Conservation (phyloP, 2,113 vertebrate genomes). For the Rhinoptilus africanus region DNA sequence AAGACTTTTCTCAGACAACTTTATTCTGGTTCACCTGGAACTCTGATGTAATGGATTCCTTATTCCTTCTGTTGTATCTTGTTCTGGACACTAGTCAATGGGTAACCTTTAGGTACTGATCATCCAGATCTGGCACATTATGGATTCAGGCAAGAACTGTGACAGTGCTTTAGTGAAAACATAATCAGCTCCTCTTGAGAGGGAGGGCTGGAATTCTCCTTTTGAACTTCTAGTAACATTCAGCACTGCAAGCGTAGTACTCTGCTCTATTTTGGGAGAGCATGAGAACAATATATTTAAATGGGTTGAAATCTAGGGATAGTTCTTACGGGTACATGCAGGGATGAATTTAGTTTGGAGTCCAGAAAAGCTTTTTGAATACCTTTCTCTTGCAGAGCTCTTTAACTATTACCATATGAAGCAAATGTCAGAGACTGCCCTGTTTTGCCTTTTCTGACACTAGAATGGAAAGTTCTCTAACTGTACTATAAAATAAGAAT, state of each 20-base stretch:
- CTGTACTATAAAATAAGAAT: not conserved
- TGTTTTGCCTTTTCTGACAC: not conserved
- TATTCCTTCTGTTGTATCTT: not conserved
- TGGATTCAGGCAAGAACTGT: not conserved
- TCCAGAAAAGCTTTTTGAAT: not conserved
- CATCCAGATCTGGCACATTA: too few species aligned
- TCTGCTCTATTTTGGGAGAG: not conserved
- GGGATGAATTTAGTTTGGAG: not conserved
- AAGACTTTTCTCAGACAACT: not conserved
- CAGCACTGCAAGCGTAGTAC: not conserved
- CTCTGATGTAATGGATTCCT: not conserved
- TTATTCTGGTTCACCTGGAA: not conserved
- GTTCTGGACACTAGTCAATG: not conserved
- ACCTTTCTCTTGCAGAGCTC: not conserved
- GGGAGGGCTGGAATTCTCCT: not conserved
- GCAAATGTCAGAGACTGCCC: not conserved
- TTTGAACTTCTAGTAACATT: not conserved
- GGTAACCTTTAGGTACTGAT: not conserved
- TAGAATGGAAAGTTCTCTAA: not conserved
- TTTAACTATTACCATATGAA: accelerated
- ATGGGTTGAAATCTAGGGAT: not conserved
- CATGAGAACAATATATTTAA: not conserved
- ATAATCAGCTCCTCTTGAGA: not conserved
- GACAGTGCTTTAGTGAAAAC: not conserved
- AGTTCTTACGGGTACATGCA: not conserved